Evolutionary conservation across 2,888 invertebrate genomes (phyloP), one percentile per base, ranked within the genome.

Genomic region (Antheraea assamensis): DNA sequence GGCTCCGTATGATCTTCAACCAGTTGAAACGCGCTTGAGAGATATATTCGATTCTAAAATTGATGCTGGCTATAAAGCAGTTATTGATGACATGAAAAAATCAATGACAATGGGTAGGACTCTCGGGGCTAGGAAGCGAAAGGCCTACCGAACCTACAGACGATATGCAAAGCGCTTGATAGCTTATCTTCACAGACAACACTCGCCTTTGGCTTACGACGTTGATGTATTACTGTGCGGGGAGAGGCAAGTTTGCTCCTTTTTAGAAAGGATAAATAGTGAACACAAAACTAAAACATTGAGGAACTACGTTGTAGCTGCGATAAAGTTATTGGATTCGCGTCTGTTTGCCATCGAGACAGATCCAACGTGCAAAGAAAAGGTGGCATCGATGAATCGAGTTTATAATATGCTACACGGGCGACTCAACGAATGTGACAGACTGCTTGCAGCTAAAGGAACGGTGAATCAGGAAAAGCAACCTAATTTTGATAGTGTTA

Each of bases 1-100:
- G 24, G 91, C 91, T 5, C 93, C 94, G 0, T 94, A 94, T 74
- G 94, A 94, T 73, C 83, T 94, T 0, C 94, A 93, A 76, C 91
- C 92, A n/a, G 90, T 92, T 0, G 94, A 94, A 78, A 92, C 93
- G 2, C 90, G 95, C 21, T 81, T 95, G 3, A 90, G 86, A 75
- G 94, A 95, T 70, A 95, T 95, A 72, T 93, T 95, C 74, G 95
- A 95, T 79, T 90, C 95, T 0, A 95, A 95, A 88, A 89, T 93
- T 47, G 95, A 95, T 75, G 94, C 94, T n/a, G 95, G 95, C 58
- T 95, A 95, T 79, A 95, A 95, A 87, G 94, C 95, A 2, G 94
- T 95, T 0, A 95, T 95, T 24, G 95, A 95, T 78, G 95, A 95
- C 42, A 95, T 95, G 95, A 95, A 95, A 79, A 95, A 95, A 78